phyloP scores from a whole-genome alignment of 2,888 invertebrate species.

The Saturnia pavonia region DNA sequence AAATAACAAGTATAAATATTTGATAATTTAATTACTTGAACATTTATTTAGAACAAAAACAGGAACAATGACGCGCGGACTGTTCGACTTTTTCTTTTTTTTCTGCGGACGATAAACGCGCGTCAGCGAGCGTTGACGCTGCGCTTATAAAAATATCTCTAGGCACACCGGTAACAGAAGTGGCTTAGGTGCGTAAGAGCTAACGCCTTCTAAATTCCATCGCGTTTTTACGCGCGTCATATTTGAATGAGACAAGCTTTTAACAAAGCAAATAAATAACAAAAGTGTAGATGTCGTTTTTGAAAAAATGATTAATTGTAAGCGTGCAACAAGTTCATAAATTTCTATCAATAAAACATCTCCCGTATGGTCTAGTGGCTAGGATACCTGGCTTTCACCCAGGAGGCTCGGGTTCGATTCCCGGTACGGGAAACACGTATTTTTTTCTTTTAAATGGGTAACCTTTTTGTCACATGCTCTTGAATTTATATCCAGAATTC shows the following conservation, averaged over 20 bases:
- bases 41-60: background rate
- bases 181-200: no score
- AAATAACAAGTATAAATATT: background rate
- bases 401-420: conserved; percentile 89
- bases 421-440: conserved; percentile 83
- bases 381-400: conserved; percentile 88
- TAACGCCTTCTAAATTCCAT: no score
- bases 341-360: background rate
- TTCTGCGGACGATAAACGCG: background rate
- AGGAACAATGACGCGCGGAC: background rate
- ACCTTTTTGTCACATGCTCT: no score
- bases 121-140: no score
- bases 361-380: conserved; percentile 86
- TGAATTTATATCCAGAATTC: no score
- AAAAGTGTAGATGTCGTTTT: background rate
- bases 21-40: background rate
- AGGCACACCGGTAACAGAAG: no score
- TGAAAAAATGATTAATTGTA: background rate
- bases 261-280: background rate
- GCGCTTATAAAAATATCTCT: no score
- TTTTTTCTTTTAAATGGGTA: no score
- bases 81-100: background rate
- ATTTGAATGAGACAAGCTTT: no score
- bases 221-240: no score
- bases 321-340: background rate